These are phyloP conservation scores for Coenonympha glycerion DNA, from an alignment of 2,888 invertebrate species.

Conservation along the genomic window DNA sequence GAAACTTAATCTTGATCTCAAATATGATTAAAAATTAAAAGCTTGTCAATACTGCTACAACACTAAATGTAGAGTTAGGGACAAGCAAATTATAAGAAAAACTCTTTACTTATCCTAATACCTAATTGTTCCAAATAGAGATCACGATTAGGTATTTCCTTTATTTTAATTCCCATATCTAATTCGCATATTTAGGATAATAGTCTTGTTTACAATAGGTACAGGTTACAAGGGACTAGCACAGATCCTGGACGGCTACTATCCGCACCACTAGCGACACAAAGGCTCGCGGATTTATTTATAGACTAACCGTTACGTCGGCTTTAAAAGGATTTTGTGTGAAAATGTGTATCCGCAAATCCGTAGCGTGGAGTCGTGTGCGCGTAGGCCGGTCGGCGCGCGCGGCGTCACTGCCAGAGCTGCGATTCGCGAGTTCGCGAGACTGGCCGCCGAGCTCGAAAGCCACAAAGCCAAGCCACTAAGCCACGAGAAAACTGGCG, in stretches of 20 bases:
- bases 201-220: slow-evolving; percentile 4
- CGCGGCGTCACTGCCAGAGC: slow-evolving; percentile 60
- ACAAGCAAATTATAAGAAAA: too few relatives aligned
- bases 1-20: too few relatives aligned
- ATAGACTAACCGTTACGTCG: slow-evolving; percentile 41
- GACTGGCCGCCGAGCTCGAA: slow-evolving; percentile 23
- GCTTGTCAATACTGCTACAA: too few relatives aligned
- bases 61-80: too few relatives aligned
- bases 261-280: slow-evolving; percentile 9
- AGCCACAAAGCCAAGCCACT: too few relatives aligned
- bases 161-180: too few relatives aligned
- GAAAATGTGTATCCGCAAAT: slow-evolving; percentile 40
- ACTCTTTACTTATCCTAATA: too few relatives aligned
- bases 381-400: slow-evolving; percentile 65
- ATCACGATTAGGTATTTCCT: too few relatives aligned
- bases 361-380: slow-evolving; percentile 52
- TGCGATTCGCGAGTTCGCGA: slow-evolving; percentile 29
- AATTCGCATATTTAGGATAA: background rate
- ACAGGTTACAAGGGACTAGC: slow-evolving; percentile 1
- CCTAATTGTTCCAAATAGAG: too few relatives aligned
- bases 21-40: too few relatives aligned
- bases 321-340: slow-evolving; percentile 49
- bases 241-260: background rate
- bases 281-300: slow-evolving; percentile 45
- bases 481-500: slow-evolving; percentile 35